Evolutionary conservation across 2,888 invertebrate genomes (phyloP).

Genomic region (Drosophila mimetica): DNA sequence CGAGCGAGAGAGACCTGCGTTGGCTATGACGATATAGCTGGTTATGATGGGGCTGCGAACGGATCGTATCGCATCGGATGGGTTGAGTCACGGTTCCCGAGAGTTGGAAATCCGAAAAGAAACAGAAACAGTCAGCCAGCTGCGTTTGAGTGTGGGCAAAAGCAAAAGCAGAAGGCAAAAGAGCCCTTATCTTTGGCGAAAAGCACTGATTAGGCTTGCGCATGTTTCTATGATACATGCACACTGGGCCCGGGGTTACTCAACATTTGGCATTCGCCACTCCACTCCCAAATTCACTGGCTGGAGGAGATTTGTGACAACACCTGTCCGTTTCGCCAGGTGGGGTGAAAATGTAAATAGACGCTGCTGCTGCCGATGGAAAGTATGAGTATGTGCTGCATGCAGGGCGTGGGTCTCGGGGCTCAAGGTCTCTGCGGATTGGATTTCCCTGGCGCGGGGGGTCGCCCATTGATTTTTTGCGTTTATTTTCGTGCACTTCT

Average conservation of each 20-base stretch:
- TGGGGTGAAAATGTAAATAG: constrained; percentile 73
- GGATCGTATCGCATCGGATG: constrained; percentile 24
- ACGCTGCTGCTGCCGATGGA: constrained; percentile 35
- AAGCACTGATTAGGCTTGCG: constrained; percentile 64
- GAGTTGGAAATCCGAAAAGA: constrained; percentile 24
- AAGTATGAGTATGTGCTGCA: constrained; percentile 4
- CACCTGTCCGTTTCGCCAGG: constrained; percentile 74
- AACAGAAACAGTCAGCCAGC: constrained; percentile 32
- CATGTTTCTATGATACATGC: constrained; percentile 40
- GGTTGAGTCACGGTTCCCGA: constrained; percentile 66
- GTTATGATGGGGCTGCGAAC: constrained; percentile 36
- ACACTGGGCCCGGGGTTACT: constrained; percentile 19
- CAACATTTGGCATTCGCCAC: constrained; percentile 4
- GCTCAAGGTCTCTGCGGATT: constrained; percentile 61
- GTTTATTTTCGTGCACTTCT: constrained; percentile 48
- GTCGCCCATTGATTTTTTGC: constrained; percentile 62
- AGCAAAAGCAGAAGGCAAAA: neutral
- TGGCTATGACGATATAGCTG: constrained; percentile 40
- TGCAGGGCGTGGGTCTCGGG: neutral
- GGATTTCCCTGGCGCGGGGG: constrained; percentile 6
- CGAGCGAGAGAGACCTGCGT: constrained; percentile 24
- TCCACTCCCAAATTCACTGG: no score
- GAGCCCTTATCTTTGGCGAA: constrained; percentile 69
- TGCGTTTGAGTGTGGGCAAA: constrained; percentile 24
- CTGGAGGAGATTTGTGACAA: constrained; percentile 55